Base-by-base conservation (phyloP, 2,113 vertebrate genomes). In the Tachycineta bicolor region DNA sequence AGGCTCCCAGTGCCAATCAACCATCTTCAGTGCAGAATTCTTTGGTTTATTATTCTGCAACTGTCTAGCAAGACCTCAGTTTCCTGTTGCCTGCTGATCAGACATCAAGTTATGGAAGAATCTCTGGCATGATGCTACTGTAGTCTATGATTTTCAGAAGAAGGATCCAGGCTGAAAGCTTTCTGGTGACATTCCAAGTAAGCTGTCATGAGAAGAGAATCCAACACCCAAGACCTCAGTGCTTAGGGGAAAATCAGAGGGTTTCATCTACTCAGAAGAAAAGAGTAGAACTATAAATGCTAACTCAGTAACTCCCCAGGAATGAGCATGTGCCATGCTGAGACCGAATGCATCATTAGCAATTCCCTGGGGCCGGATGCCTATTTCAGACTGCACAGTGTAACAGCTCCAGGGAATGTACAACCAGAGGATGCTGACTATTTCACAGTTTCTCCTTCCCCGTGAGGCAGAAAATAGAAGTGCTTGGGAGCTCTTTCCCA, bases 281-380 rank as follows among this genome's bases (percentile, higher is more conserved):
- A 79, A 84, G 81, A 44, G 59, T 68, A 76, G 91, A 87, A 95
- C 89, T 95, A 94, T 95, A 95, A 96, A 92, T 87, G 83, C 79
- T 88, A 96, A 87, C 79, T 83, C 90, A 74, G 96, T 95, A 96
- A 94, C 85, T 96, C 90, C 82, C 85, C 79, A 94, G 94, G 95
- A 96, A 96, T 96, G 87, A 95, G 87, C 94, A 79, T 88, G 94
- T 96, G 93, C 94, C 82, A 44, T n/a, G 87, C 90, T 96, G 93
- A 89, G 93, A 70, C 50, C 74, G 87, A 91, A 82, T 85, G 82
- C 93, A 94, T 89, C 94, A 87, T 91, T 94, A 91, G 63, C 93
- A 95, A 94, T 80, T 91, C 94, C 93, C 91, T 7, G 47, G 86
- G 90, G 91, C 82, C 0, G 3, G 69, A 90, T 85, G 82, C 89